Conservation (phyloP, 1,140 invertebrate genomes). For the Drosophila tristis region DNA sequence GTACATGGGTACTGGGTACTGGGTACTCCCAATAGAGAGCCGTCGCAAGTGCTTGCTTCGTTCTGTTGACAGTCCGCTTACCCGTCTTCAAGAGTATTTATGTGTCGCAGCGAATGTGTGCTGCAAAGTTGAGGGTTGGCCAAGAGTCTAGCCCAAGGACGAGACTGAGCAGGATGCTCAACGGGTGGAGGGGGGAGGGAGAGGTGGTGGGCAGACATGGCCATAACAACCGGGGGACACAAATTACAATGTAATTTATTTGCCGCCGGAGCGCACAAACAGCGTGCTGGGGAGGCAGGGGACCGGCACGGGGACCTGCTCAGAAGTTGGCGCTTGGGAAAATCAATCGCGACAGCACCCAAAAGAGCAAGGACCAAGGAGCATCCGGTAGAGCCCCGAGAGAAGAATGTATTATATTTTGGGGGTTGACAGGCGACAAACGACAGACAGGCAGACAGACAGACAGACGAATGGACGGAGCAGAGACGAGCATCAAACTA, state of each 20-base stretch:
- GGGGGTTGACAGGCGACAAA: slow-evolving; percentile 11
- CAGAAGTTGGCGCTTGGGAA: slow-evolving; percentile 54
- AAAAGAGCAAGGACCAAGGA: slow-evolving; percentile 60
- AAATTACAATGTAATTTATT: slow-evolving; percentile 84
- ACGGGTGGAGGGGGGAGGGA: too few relatives aligned
- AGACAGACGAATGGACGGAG: neutral
- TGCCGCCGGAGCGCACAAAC: slow-evolving; percentile 49
- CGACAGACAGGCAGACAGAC: slow-evolving; percentile 1
- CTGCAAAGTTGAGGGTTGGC: slow-evolving; percentile 52
- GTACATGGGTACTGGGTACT: too few relatives aligned
- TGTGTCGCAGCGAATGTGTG: neutral
- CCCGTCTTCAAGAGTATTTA: too few relatives aligned
- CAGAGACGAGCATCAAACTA: slow-evolving; percentile 61
- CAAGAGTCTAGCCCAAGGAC: slow-evolving; percentile 58
- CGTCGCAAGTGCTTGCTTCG: too few relatives aligned
- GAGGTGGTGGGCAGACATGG: neutral
- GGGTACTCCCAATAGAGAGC: too few relatives aligned
- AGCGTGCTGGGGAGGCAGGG: neutral
- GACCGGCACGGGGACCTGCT: slow-evolving; percentile 4
- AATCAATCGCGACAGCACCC: slow-evolving; percentile 69
- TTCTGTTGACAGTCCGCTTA: too few relatives aligned
- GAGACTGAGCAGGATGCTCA: neutral
- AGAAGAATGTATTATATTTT: slow-evolving; percentile 11
- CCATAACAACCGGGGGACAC: slow-evolving; percentile 62
- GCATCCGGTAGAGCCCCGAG: slow-evolving; percentile 18